These are phyloP conservation scores for Diplogasteroides magnus DNA, from an alignment of 1,140 invertebrate genomes.

Conservation along the genomic window DNA sequence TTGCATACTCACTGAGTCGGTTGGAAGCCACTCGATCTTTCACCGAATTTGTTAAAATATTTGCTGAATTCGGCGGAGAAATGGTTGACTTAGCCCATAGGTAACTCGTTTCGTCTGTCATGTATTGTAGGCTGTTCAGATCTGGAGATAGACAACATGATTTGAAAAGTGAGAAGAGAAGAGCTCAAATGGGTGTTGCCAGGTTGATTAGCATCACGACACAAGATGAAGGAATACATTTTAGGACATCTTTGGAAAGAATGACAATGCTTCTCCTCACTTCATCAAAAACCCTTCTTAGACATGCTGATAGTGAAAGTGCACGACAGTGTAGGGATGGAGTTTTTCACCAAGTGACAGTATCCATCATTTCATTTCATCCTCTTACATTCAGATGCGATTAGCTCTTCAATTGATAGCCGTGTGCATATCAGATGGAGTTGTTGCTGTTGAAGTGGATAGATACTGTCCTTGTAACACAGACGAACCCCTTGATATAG, in stretches of 20 bases:
- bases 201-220: constrained; percentile 40
- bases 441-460: constrained; percentile 60
- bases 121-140: neutral
- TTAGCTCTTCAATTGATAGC: constrained; percentile 94
- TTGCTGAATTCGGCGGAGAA: constrained; percentile 93
- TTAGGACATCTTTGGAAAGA: constrained; percentile 67
- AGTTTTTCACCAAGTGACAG: constrained; percentile 63
- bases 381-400: constrained; percentile 86
- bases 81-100: constrained; percentile 96
- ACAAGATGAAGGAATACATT: neutral
- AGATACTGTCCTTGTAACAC: constrained; percentile 40
- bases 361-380: too few relatives aligned
- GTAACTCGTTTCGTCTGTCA: constrained; percentile 61
- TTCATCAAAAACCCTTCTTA: constrained; percentile 77
- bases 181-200: constrained; percentile 89
- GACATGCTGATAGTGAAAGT: constrained; percentile 86
- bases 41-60: constrained; percentile 96
- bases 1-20: constrained; percentile 57
- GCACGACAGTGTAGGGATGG: constrained; percentile 90
- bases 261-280: constrained; percentile 96
- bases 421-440: constrained; percentile 89
- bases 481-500: constrained; percentile 54
- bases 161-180: constrained; percentile 84
- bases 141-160: constrained; percentile 62
- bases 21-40: constrained; percentile 91